Base-by-base conservation (phyloP, 2,113 vertebrate species). In the Eulacestoma nigropectus region DNA sequence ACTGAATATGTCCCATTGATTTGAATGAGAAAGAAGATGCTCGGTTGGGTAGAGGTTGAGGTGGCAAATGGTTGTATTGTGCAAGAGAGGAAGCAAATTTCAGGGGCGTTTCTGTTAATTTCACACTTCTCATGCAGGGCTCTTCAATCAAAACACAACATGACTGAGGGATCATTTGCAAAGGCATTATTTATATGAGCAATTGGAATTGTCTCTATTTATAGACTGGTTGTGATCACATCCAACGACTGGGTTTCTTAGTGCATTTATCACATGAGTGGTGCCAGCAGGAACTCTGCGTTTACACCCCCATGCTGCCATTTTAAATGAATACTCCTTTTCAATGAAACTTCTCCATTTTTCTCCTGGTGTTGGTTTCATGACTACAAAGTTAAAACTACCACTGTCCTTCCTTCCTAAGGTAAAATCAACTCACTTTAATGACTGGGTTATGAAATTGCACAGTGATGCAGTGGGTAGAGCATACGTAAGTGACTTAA, bases 171-270 rank as follows among this genome's bases (percentile, higher is more conserved):
- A 87, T 94, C 53, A 25, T 94, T 92, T 95, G 83, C 32, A 85
- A 95, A 96, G 46, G 46, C 29, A 9, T 90, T 75, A 84, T 91
- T 92, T 94, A n/a, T 88, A 39, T 57, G 62, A 93, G 77, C 33
- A 53, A 21, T 62, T 92, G 84, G 53, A 87, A 85, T 94, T 79
- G 69, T 63, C 27, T 57, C 65, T 94, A 70, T 97, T 95, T 93
- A 82, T 95, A 89, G 84, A 30, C 49, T 53, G 21, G 57, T 39
- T 72, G 62, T 84, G 49, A 55, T 93, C 89, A 76, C n/a, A 20
- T 73, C 49, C 0, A 1, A 26, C 3, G 26, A 25, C 78, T 57
- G 57, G 7, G 22, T 76, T 94, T 84, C 87, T 82, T 56, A 60
- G 70, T 0, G 7, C 46, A 39, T 89, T 90, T 81, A 15, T 82